These are phyloP conservation scores for Diabrotica undecimpunctata DNA, from an alignment of 1,140 invertebrate genomes.

Conservation along the genomic window DNA sequence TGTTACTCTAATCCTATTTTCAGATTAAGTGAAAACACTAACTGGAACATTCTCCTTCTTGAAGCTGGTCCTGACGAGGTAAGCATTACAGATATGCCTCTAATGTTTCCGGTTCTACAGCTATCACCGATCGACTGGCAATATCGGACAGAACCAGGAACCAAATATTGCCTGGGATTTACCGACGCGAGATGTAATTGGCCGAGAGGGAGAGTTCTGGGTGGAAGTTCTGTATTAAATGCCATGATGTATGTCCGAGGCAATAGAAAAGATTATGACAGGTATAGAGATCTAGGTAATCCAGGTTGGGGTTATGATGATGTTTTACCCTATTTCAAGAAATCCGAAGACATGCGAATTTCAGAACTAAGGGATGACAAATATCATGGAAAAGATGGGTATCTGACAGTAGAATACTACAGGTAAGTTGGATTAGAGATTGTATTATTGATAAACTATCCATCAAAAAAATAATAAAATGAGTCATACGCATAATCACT, in stretches of 20 bases:
- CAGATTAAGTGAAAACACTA: constrained; percentile 64
- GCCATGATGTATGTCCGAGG: constrained; percentile 92
- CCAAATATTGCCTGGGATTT: constrained; percentile 66
- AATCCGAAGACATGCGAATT: constrained; percentile 68
- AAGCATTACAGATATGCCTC: constrained; percentile 68
- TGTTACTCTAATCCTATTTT: background rate
- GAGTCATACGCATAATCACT: no score
- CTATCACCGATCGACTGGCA: constrained; percentile 76
- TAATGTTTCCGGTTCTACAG: constrained; percentile 70
- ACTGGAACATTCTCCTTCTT: constrained; percentile 71
- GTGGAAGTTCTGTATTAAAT: constrained; percentile 82
- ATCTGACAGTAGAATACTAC: constrained; percentile 64
- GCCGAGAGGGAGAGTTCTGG: constrained; percentile 80
- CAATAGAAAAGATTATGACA: constrained; percentile 82
- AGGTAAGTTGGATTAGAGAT: constrained; percentile 43
- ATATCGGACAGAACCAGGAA: constrained; percentile 84
- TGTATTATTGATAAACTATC: background rate
- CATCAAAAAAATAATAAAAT: no score
- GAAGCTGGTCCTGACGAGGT: constrained; percentile 80
- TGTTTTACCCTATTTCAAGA: constrained; percentile 79
- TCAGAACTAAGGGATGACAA: constrained; percentile 54
- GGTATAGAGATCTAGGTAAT: constrained; percentile 59
- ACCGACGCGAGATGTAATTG: constrained; percentile 63
- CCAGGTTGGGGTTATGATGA: constrained; percentile 71
- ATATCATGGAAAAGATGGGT: constrained; percentile 68